Conservation (phyloP, 2,113 vertebrate genomes). For the Anser cygnoides region DNA sequence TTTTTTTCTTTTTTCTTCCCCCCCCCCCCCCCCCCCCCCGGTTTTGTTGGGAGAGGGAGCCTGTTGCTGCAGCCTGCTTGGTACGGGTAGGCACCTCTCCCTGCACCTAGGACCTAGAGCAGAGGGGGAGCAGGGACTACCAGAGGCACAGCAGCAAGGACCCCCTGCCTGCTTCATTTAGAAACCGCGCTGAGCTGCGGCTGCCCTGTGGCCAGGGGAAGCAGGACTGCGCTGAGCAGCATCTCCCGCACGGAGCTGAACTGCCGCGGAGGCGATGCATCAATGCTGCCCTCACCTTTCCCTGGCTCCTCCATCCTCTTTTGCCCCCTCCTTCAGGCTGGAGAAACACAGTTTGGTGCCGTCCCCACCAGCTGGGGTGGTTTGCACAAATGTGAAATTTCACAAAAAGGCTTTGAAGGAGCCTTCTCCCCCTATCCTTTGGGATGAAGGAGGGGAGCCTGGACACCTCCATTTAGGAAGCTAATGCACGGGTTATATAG, state of each 20-base stretch:
- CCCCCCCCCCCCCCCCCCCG: too few species aligned
- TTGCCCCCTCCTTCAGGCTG: not conserved
- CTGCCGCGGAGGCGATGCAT: fast-evolving
- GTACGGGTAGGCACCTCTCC: not conserved
- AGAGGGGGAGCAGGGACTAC: not conserved
- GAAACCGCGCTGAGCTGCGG: not conserved
- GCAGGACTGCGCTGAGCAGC: not conserved
- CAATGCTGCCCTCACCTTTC: not conserved
- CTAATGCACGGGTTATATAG: not conserved
- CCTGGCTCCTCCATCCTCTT: not conserved
- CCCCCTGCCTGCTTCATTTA: not conserved
- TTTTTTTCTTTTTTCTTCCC: not conserved
- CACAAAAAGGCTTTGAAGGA: not conserved
- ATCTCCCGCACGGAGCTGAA: not conserved
- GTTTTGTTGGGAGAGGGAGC: not conserved
- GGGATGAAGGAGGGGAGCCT: not conserved
- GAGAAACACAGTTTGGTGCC: not conserved
- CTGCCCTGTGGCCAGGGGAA: not conserved
- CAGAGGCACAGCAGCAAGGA: not conserved
- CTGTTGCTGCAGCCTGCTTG: not conserved
- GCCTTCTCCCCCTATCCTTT: not conserved
- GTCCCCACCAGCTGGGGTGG: not conserved
- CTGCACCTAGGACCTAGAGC: not conserved
- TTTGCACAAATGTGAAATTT: not conserved
- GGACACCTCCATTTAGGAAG: not conserved